phyloP scores from a whole-genome alignment of 2,113 vertebrate genomes.

The Vidua macroura region DNA sequence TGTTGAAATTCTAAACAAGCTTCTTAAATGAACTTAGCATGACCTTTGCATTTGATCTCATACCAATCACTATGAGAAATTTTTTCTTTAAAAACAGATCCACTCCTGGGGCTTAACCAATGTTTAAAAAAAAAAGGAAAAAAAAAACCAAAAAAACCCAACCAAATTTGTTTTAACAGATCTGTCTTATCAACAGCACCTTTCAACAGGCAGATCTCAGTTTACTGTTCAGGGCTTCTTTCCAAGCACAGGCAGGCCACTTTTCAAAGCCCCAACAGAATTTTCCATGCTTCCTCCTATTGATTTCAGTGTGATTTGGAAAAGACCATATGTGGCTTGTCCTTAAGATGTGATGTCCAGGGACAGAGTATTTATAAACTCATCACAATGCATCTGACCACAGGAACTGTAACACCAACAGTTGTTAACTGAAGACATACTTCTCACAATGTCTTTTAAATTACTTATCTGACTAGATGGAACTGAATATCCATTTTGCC shows the following conservation, averaged over 20 bases:
- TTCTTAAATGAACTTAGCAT: not conserved
- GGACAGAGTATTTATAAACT: not conserved
- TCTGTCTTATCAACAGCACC: not conserved
- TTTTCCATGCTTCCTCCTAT: not conserved
- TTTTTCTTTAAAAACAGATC: not conserved
- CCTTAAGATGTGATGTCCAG: not conserved
- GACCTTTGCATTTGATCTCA: not conserved
- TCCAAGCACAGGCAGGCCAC: not conserved
- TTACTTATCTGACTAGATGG: not conserved
- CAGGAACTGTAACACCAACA: not conserved
- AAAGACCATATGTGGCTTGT: not conserved
- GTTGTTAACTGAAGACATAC: not conserved
- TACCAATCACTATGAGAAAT: not conserved
- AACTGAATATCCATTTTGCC: not conserved
- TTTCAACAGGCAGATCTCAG: not conserved
- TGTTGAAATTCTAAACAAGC: not conserved
- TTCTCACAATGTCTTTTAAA: not conserved
- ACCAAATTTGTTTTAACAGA: not conserved
- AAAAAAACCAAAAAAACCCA: not conserved
- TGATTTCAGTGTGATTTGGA: not conserved
- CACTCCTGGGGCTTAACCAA: not conserved
- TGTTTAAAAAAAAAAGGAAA: not conserved
- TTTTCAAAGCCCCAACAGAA: not conserved
- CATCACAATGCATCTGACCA: not conserved
- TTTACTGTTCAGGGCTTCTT: not conserved